Evolutionary conservation across 2,113 vertebrate genomes (phyloP), one percentile per base, ranked within the genome.

Genomic region (Tetraodon nigroviridis): DNA sequence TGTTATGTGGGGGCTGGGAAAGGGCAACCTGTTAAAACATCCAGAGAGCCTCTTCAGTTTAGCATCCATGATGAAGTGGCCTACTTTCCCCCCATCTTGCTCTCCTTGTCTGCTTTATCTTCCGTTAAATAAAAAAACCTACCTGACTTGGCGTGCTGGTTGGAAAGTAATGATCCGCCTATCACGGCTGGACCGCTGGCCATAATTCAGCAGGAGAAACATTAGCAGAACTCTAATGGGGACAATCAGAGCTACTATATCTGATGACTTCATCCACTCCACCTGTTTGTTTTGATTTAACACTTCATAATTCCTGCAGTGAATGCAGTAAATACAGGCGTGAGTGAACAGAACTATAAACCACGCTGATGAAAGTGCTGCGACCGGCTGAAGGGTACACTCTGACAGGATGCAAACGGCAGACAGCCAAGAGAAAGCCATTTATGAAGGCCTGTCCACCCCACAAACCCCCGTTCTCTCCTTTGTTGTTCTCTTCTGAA

Each of bases 191-290:
- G n/a, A 58, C 72, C 65, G 68, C 62, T 55, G 71, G 67, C 71
- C 70, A 80, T 78, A 82, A 68, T 65, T 85, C 82, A 77, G 20
- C 18, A 45, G 6, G 21, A 53, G 47, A 61, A 41, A 22, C 50
- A 49, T 41, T 58, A 56, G 58, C 32, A 64, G 68, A 53, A 68
- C 58, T 68, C 71, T 78, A 56, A 76, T 60, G 68, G 73, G 69
- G 73, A 79, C 74, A 79, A 84, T 86, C 75, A 74, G 82, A 77
- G 71, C 67, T 66, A 57, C 63, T 76, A 54, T 59, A 72, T 79
- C 50, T 77, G 75, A 81, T 81, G 75, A 77, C 77, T 82, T 78
- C 75, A 86, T 84, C 66, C 46, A 64, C 65, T 73, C 57, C 7
- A 52, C 63, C 62, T 71, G 70, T 61, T 61, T 65, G 50, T 56